phyloP scores from a whole-genome alignment of 1,140 invertebrate species.

The Drosophila insularis region DNA sequence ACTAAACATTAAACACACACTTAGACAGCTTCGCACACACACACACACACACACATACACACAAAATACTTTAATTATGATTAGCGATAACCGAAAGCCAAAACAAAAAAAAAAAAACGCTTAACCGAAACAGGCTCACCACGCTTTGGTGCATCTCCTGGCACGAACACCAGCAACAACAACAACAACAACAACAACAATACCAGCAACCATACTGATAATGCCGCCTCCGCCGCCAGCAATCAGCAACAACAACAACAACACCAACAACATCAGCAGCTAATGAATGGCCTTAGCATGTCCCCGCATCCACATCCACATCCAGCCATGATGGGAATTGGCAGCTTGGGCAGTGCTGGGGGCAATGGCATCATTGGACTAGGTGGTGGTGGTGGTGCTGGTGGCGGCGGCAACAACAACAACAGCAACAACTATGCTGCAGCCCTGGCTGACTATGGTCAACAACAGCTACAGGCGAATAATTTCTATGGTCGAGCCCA shows the following conservation, averaged over 20 bases:
- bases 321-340: slow-evolving; percentile 72
- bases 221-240: slow-evolving; percentile 38
- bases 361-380: slow-evolving; percentile 73
- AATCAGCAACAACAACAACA: slow-evolving; percentile 54
- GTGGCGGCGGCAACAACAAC: slow-evolving; percentile 38
- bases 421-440: slow-evolving; percentile 24
- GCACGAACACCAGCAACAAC: slow-evolving; percentile 50
- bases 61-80: slow-evolving; percentile 55
- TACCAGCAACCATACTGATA: slow-evolving; percentile 47
- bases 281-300: slow-evolving; percentile 69
- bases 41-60: slow-evolving; percentile 37
- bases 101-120: slow-evolving; percentile 54
- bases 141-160: slow-evolving; percentile 72
- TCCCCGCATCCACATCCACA: slow-evolving; percentile 63
- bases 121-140: slow-evolving; percentile 82
- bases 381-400: slow-evolving; percentile 52
- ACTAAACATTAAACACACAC: slow-evolving; percentile 56
- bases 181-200: slow-evolving; percentile 44
- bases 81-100: slow-evolving; percentile 55
- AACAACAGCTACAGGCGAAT: slow-evolving; percentile 63
- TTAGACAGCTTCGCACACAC: slow-evolving; percentile 51
- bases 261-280: slow-evolving; percentile 60
- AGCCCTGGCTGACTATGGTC: slow-evolving; percentile 51
- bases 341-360: slow-evolving; percentile 67
- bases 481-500: slow-evolving; percentile 82